Evolutionary conservation across 1,140 invertebrate species (phyloP).

Genomic region (Hesperophylax magnus): DNA sequence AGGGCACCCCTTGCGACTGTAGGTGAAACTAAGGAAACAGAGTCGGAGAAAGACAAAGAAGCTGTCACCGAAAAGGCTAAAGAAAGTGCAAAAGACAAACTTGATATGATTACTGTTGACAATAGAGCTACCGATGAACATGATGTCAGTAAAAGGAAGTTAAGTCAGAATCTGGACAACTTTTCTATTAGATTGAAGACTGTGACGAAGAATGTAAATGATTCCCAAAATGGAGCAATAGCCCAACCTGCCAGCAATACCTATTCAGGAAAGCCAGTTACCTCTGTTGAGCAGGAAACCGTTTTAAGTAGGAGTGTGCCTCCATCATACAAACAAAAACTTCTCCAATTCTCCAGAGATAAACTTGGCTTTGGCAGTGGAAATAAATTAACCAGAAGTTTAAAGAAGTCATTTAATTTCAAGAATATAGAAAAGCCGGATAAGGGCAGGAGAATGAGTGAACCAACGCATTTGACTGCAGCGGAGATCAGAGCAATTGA

Average conservation of each 20-base stretch:
- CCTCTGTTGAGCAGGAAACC: constrained; percentile 58
- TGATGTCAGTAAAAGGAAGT: constrained; percentile 62
- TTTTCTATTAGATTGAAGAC: constrained; percentile 70
- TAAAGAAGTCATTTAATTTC: constrained; percentile 68
- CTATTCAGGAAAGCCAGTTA: constrained; percentile 7
- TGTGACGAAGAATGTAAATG: constrained; percentile 60
- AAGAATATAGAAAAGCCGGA: constrained; percentile 66
- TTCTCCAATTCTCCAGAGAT: constrained; percentile 68
- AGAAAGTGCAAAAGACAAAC: constrained; percentile 15
- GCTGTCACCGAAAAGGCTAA: constrained; percentile 18
- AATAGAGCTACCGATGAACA: constrained; percentile 58
- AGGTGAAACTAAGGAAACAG: constrained; percentile 43
- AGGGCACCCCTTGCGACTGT: constrained; percentile 39
- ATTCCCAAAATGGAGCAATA: constrained; percentile 55
- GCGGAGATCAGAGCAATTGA: constrained; percentile 57
- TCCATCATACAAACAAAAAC: constrained; percentile 69
- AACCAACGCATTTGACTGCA: constrained; percentile 64
- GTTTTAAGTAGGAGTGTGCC: constrained; percentile 69
- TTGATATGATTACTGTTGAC: constrained; percentile 16
- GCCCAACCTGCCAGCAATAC: constrained; percentile 63
- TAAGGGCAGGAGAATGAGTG: constrained; percentile 65
- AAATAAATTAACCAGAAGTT: constrained; percentile 67
- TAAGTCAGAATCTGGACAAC: constrained; percentile 67
- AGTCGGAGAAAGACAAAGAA: constrained; percentile 16
- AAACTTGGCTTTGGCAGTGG: constrained; percentile 68